phyloP scores from a whole-genome alignment of 2,113 vertebrate species.

The Hippocampus abdominalis region DNA sequence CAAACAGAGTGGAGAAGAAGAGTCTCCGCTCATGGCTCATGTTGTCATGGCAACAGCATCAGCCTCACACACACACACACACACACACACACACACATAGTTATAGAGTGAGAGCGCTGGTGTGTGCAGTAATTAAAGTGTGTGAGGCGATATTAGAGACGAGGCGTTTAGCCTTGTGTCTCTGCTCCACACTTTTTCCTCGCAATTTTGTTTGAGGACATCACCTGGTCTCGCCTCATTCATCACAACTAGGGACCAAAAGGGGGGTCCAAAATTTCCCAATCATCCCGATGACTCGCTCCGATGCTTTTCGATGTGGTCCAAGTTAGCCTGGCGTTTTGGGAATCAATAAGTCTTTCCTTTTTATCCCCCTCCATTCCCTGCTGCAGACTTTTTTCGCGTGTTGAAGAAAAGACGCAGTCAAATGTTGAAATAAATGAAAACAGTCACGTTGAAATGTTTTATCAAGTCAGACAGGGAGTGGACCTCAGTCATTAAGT shows the following conservation, averaged over 20 bases:
- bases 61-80: not conserved
- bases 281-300: not conserved
- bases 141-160: slow-evolving; percentile 6
- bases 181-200: not conserved
- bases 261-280: not conserved
- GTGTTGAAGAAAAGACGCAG: not conserved
- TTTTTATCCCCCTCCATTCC: not conserved
- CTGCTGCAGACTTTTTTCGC: not conserved
- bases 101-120: not conserved
- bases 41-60: slow-evolving; percentile 25
- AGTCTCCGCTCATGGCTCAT: not conserved
- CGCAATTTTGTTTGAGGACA: not conserved
- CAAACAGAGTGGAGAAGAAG: not conserved
- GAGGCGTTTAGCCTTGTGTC: not conserved
- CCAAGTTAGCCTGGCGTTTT: not conserved
- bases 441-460: not conserved
- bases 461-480: not conserved
- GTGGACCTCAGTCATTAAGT: not conserved
- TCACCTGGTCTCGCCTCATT: not conserved
- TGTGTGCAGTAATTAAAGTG: slow-evolving; percentile 13
- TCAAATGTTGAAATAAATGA: not conserved
- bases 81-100: slow-evolving; percentile 7
- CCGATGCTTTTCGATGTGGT: not conserved
- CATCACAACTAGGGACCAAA: not conserved
- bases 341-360: not conserved